Conservation (phyloP, 2,113 vertebrate genomes). For the Condylura cristata region DNA sequence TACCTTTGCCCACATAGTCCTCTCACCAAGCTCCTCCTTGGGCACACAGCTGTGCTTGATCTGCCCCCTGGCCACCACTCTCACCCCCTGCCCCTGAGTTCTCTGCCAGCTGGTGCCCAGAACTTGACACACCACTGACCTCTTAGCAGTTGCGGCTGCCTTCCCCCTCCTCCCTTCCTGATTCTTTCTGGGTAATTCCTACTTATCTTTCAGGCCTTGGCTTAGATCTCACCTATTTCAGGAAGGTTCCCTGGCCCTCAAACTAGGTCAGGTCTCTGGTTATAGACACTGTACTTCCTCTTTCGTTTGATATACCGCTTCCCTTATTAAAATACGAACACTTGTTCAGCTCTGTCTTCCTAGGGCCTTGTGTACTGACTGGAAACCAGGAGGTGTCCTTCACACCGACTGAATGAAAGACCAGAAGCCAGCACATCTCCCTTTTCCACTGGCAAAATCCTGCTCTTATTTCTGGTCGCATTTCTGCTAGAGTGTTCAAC, state of each 20-base stretch:
- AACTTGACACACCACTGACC: neutral
- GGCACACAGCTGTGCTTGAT: neutral
- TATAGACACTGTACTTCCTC: neutral
- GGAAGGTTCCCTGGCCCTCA: neutral
- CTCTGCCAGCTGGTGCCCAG: neutral
- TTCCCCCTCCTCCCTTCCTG: neutral
- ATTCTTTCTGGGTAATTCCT: neutral
- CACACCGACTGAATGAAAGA: neutral
- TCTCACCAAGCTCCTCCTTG: neutral
- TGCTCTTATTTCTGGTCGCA: neutral
- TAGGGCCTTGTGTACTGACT: neutral
- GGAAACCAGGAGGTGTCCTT: neutral
- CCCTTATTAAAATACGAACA: neutral
- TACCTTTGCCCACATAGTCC: neutral
- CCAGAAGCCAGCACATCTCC: neutral
- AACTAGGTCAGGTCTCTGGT: neutral
- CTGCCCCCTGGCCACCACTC: neutral
- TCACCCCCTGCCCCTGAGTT: neutral
- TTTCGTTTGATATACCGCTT: neutral
- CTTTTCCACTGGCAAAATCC: constrained; percentile 6
- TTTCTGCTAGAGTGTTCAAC: neutral
- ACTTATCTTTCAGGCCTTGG: neutral
- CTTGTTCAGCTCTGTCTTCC: neutral
- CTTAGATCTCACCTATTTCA: neutral
- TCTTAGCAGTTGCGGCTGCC: neutral